These are phyloP conservation scores for Listrodromus nycthemerus DNA, from an alignment of 2,888 invertebrate genomes.

Conservation along the genomic window DNA sequence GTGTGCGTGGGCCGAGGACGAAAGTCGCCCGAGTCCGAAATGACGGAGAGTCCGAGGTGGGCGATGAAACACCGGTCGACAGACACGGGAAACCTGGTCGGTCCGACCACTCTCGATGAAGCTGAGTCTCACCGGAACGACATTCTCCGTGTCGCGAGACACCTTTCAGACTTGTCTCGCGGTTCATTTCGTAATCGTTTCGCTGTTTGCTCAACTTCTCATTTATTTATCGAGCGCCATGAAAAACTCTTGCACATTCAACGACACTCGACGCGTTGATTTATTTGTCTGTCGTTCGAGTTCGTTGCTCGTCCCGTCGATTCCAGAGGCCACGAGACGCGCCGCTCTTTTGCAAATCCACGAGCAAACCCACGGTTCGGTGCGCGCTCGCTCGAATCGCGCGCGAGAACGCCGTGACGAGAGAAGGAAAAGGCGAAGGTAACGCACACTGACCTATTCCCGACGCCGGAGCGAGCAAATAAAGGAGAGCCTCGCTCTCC, in stretches of 20 bases:
- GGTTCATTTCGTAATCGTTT: not conserved
- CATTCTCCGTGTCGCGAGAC: not conserved
- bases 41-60: conserved; percentile 13
- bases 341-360: conserved; percentile 4
- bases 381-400: not conserved
- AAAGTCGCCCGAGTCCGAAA: conserved; percentile 6
- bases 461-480: conserved; percentile 46
- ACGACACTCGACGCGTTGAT: not conserved
- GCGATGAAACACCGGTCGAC: conserved; percentile 4
- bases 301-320: not conserved
- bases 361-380: not conserved
- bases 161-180: not conserved
- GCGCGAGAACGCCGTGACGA: not conserved
- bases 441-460: conserved; percentile 35
- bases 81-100: not conserved
- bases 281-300: not conserved
- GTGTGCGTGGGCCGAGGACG: not conserved
- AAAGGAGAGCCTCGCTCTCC: conserved; percentile 46
- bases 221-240: not conserved
- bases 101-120: not conserved
- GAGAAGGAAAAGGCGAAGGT: conserved; percentile 6
- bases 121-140: not conserved
- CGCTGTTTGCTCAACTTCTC: not conserved
- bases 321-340: not conserved
- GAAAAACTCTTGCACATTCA: not conserved